Percentiles rank a stretch among this genome's conserved stretches.
Evolutionary conservation across 2,113 vertebrate species (phyloP).

Genomic region (Takifugu bimaculatus): DNA sequence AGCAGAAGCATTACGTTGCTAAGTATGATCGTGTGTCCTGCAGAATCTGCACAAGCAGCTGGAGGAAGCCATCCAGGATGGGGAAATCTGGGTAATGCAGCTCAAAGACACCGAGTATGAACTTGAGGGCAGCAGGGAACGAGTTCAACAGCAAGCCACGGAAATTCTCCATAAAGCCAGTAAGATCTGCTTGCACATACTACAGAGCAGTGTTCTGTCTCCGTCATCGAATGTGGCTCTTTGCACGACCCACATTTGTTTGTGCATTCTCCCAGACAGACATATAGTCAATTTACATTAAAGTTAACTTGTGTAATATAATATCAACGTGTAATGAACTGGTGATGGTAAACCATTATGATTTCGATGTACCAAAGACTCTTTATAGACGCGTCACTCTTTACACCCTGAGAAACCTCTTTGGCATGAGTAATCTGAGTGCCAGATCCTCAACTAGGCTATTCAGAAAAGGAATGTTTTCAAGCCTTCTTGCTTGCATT

Average conservation of each 20-base stretch:
- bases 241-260: not conserved
- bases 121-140: constrained; percentile 86
- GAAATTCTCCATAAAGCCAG: constrained; percentile 93
- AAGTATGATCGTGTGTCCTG: not conserved
- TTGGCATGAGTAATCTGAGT: too few relatives aligned
- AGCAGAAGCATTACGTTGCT: not conserved
- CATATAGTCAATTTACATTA: too few relatives aligned
- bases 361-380: too few relatives aligned
- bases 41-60: constrained; percentile 95
- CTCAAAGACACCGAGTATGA: constrained; percentile 95
- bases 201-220: not conserved
- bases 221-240: not conserved
- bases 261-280: not conserved
- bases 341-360: too few relatives aligned
- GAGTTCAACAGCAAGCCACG: constrained; percentile 90
- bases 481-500: too few relatives aligned
- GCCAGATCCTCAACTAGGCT: too few relatives aligned
- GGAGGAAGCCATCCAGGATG: constrained; percentile 90
- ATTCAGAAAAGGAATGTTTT: too few relatives aligned
- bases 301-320: too few relatives aligned
- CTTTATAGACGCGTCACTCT: too few relatives aligned
- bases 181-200: constrained; percentile 47
- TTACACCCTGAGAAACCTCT: too few relatives aligned
- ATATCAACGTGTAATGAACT: too few relatives aligned
- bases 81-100: constrained; percentile 89